These are phyloP conservation scores for Pachliopta kotzebuea DNA, from an alignment of 2,888 invertebrate species.

Conservation along the genomic window DNA sequence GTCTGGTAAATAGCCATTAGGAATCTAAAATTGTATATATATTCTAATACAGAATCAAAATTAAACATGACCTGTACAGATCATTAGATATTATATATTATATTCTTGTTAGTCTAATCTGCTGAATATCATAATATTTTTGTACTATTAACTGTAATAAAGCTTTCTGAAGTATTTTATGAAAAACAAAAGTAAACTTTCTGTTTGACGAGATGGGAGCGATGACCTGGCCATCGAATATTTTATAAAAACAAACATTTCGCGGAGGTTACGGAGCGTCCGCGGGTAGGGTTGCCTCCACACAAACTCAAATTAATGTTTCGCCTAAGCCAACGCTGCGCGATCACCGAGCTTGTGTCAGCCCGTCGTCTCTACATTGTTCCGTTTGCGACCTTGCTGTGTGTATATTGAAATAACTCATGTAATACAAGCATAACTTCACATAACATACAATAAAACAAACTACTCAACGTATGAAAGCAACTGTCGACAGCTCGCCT, in stretches of 20 bases:
- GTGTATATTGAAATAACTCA: constrained; percentile 9
- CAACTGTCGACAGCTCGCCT: no score
- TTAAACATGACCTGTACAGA: neutral
- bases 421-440: neutral
- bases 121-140: no score
- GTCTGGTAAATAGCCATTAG: neutral
- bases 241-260: constrained; percentile 27
- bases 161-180: neutral
- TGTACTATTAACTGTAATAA: neutral
- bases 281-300: constrained; percentile 23
- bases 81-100: no score
- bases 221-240: constrained; percentile 24
- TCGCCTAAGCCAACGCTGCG: constrained; percentile 32
- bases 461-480: neutral
- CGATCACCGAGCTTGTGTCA: constrained; percentile 37
- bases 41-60: no score
- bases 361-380: constrained; percentile 19
- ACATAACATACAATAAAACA: neutral
- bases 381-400: constrained; percentile 12
- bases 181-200: constrained; percentile 14
- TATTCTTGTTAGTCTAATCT: no score
- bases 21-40: no score
- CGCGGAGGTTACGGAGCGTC: constrained; percentile 5
- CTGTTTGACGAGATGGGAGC: constrained; percentile 14
- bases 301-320: constrained; percentile 39